Base-by-base conservation (phyloP, 2,888 invertebrate genomes). In the Sinopyrophorus schimmeli region DNA sequence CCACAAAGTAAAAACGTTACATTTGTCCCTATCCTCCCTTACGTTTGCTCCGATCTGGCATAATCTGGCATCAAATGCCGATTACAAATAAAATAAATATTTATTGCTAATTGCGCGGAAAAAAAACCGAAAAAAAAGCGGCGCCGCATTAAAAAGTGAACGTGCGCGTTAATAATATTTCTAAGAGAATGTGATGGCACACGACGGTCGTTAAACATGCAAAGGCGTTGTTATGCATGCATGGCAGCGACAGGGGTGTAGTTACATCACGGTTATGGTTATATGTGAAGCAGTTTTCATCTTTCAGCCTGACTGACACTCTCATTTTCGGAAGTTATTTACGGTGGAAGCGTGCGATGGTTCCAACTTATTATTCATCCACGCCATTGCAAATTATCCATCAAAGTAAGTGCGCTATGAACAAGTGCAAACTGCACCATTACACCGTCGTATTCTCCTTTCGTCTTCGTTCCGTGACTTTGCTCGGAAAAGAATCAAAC, bases 341-440 rank as follows among this genome's bases (percentile, higher is more conserved):
- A 56, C 52, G 55, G 54, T 52, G 54, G 54, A 53, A 53, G 51
- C 53, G 53, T 51, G 57, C 49, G 49, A 47, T 52, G 56, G 49
- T 50, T 48, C 53, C 50, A 49, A 55, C 55, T 63, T 68, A 66
- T 69, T 67, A 69, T 65, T 69, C 66, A 67, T 69, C 68, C 66
- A 69, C 49, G 66, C 63, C 63, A 64, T 65, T 65, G 69, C 67
- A 67, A 68, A 69, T 69, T 68, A 66, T 68, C 63, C 67, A 64
- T 66, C 63, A 64, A 63, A 58, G n/a, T n/a, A 58, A 55, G 47
- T 49, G 44, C 49, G 51, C 40, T 39, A 54, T 41, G 47, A 43
- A 48, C 39, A 49, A 51, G 34, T 42, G 40, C 38, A 44, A 48
- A 46, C 28, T 49, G 32, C 47, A 31, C 40, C 44, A 40, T 48